Base-by-base conservation (phyloP, 2,113 vertebrate species). In the Nestor notabilis region DNA sequence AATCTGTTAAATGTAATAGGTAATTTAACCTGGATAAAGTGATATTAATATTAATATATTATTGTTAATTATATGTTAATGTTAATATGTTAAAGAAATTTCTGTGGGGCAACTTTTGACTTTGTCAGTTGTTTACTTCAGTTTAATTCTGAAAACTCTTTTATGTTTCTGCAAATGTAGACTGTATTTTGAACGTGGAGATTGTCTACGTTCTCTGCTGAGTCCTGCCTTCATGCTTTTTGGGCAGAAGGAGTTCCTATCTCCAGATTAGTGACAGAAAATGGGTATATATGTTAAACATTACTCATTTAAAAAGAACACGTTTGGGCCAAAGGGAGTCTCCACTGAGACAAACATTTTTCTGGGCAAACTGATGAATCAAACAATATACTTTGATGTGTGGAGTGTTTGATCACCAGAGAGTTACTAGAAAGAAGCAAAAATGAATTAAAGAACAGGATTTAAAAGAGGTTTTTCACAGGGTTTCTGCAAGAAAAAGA, bases 311-410 rank as follows among this genome's bases (percentile, higher is more conserved):
- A 80, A 65, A 70, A 17, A 24, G 5, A 25, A 5, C 10, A 33
- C 0, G 0, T 21, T 47, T 74, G 15, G 24, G 10, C 33, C 25
- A 50, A 79, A 91, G 6, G 3, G 9, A 8, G 7, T 64, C 17
- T 56, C 23, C 24, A 37, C 20, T 21, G 31, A 60, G 68, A 64
- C 14, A 58, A 52, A 87, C 2, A 13, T 58, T 70, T 11, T 75
- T 80, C 55, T 56, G 31, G 31, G 21, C 12, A 79, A 91, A 63
- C 17, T 46, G 53, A 18, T 75, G 20, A 43, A 70, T 80, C 23
- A 70, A 70, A 31, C 39, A 23, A 33, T 41, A 9, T 39, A 25
- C 47, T 19, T 21, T 77, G 15, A 77, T n/a, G 21, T 29, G 6
- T 8, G 50, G 60, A 52, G 35, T 39, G 27, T 81, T 78, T 5